Base-by-base conservation (phyloP, 1,140 invertebrate species). In the Thrips palmi region DNA sequence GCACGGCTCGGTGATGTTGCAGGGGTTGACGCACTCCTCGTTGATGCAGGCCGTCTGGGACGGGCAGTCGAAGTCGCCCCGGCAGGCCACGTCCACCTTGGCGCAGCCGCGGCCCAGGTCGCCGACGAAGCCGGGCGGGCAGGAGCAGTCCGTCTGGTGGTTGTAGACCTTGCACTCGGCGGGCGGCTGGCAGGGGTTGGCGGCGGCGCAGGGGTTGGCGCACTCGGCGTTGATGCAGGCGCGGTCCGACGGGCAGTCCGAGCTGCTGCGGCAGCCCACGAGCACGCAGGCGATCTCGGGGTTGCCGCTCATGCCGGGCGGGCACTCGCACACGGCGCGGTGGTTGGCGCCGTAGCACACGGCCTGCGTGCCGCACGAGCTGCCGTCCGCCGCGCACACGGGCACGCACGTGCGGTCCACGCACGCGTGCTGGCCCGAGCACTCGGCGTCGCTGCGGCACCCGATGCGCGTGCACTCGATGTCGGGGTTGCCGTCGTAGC, bases 161-260 rank as follows among this genome's bases (percentile, higher is more conserved):
- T 80, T 71, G 49, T 76, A 74, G 11, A 79, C 74, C 44, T 68
- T 66, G 48, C 84, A 88, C 45, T 79, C 67, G 8, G 78, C 67
- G 12, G 74, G 65, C 22, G 62, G 60, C 31, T 65, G 70, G 47
- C 84, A 87, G 10, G 70, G 70, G 23, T 74, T 71, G 0, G 52
- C 53, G 2, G 56, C 54, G 1, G 59, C 60, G 47, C 85, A 89
- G 8, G 83, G 82, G 54, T 75, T 71, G 33, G 71, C 66, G 51
- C 85, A 89, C 49, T 73, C 72, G 25, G 65, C 67, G 50, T 87
- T 86, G 11, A 84, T 65, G 49, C 84, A 89, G 3, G 81, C 76
- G 52, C 69, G 72, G 30, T 73, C 67, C 2, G 62, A 60, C 14
- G 79, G 79, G 50, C 80, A 86, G 39, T 85, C 80, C 0, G 63